Evolutionary conservation across 2,888 invertebrate genomes (phyloP).

Genomic region (Troglohyphantes excavatus): DNA sequence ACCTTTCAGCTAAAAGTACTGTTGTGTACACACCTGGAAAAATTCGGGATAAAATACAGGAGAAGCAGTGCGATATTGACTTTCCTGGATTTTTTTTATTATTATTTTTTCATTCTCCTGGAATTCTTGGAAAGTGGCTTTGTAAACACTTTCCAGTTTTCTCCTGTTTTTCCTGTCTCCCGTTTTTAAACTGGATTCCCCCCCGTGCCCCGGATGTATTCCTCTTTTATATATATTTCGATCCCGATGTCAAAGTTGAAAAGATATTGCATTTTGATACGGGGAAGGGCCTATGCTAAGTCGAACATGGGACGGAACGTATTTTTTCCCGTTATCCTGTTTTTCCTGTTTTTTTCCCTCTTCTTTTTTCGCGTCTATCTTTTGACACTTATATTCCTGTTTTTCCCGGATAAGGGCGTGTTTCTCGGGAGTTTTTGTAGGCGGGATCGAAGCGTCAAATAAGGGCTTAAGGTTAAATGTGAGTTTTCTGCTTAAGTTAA

Average conservation of each 20-base stretch:
- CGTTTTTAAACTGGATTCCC: conserved; percentile 40
- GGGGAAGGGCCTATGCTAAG: background rate
- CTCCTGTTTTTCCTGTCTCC: background rate
- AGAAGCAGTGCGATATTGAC: conserved; percentile 30
- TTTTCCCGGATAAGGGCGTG: background rate
- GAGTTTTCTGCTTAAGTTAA: too few relatives aligned
- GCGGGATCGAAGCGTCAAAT: too few relatives aligned
- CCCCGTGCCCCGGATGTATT: too few relatives aligned
- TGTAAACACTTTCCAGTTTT: conserved; percentile 52
- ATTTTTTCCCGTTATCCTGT: conserved; percentile 32
- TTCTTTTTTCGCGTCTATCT: background rate
- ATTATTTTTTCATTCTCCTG: background rate
- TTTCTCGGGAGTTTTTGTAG: too few relatives aligned
- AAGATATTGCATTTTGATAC: conserved; percentile 62
- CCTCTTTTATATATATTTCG: background rate
- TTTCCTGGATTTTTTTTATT: conserved; percentile 2
- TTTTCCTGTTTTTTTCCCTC: background rate
- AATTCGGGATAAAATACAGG: background rate
- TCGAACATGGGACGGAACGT: conserved; percentile 9
- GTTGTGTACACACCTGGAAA: conserved; percentile 44
- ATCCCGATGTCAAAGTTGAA: conserved; percentile 11
- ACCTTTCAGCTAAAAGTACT: background rate
- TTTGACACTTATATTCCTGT: background rate
- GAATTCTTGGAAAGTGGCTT: conserved; percentile 31
- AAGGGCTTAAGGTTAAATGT: too few relatives aligned